Evolutionary conservation across 2,797 vertebrate genomes (phyloP).

Genomic region (Artibeus jamaicensis): DNA sequence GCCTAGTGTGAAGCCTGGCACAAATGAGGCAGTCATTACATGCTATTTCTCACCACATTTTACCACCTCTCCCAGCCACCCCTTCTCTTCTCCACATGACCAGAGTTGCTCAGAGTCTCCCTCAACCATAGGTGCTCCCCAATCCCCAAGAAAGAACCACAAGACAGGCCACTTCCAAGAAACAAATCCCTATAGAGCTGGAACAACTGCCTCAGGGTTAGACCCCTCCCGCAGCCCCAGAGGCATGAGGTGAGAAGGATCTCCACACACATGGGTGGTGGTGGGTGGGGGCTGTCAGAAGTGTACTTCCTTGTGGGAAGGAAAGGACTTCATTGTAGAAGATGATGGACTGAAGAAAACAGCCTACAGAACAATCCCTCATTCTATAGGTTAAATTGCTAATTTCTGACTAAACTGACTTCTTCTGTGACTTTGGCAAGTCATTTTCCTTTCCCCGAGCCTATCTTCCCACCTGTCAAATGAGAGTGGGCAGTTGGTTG

Average conservation of each 20-base stretch:
- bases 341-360: neutral
- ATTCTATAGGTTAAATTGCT: neutral
- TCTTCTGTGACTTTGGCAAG: neutral
- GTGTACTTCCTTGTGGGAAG: neutral
- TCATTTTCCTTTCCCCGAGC: neutral
- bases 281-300: neutral
- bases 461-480: neutral
- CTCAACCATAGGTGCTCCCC: neutral
- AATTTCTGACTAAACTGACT: neutral
- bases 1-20: neutral
- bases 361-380: neutral
- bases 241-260: neutral
- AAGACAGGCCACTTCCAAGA: neutral
- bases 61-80: neutral
- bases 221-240: neutral
- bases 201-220: neutral
- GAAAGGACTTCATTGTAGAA: neutral
- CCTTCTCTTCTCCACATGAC: neutral
- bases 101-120: neutral
- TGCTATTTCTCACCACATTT: neutral
- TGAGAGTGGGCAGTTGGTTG: neutral
- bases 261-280: neutral
- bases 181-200: neutral
- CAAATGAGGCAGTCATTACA: neutral
- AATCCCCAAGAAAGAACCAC: neutral